These are phyloP conservation scores for Lophochroa leadbeateri DNA, from an alignment of 2,113 vertebrate species.

Conservation along the genomic window DNA sequence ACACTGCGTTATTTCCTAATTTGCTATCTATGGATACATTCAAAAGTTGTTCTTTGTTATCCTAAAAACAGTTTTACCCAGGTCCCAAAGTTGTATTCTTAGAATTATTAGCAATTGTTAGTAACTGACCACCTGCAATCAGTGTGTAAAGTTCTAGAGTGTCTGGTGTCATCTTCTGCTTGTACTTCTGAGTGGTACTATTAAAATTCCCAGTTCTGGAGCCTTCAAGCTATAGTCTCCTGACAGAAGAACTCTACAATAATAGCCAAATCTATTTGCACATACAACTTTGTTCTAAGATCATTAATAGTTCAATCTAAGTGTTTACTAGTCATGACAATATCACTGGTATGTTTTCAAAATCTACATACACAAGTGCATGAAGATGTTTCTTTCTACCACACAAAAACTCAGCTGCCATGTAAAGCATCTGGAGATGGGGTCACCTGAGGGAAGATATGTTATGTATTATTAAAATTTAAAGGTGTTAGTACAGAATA, in stretches of 20 bases:
- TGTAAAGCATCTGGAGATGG: not conserved
- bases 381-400: not conserved
- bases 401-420: not conserved
- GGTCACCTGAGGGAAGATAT: not conserved
- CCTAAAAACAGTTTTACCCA: not conserved
- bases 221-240: not conserved
- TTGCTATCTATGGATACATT: not conserved
- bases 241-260: not conserved
- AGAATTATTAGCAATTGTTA: not conserved
- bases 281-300: not conserved
- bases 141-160: not conserved
- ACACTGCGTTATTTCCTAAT: not conserved
- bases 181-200: not conserved
- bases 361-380: not conserved
- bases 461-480: not conserved
- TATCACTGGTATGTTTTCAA: not conserved
- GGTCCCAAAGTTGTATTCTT: not conserved
- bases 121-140: not conserved
- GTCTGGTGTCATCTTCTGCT: not conserved
- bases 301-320: not conserved
- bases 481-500: not conserved
- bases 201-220: not conserved
- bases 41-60: not conserved
- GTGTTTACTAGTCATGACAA: not conserved
- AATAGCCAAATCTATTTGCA: not conserved